A percentile compares a stretch with the other conserved stretches of the same genome.
Evolutionary conservation across 1,140 invertebrate species (phyloP).

Genomic region (Schmidtea mediterranea): DNA sequence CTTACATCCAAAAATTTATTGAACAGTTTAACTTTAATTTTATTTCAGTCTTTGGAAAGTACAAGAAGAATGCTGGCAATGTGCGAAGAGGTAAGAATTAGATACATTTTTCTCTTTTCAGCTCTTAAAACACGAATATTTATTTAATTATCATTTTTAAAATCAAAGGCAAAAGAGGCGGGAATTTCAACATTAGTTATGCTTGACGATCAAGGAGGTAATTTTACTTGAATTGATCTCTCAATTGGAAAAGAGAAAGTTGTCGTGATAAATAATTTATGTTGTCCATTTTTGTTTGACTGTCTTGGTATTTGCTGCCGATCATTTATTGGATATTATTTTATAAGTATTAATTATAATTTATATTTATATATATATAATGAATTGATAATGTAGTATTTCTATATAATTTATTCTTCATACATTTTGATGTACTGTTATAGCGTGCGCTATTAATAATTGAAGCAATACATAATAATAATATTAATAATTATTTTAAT

Average conservation of each 20-base stretch:
- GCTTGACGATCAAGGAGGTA: constrained; percentile 8
- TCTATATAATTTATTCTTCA: too few relatives aligned
- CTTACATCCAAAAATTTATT: background rate
- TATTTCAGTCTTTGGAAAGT: constrained; percentile 3
- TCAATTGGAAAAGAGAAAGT: background rate
- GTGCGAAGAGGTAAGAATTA: constrained; percentile 6
- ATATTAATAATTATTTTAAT: too few relatives aligned
- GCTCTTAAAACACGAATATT: too few relatives aligned
- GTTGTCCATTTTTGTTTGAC: background rate
- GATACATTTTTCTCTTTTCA: background rate
- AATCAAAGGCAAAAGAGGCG: constrained; percentile 6
- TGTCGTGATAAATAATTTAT: background rate
- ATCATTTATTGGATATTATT: too few relatives aligned
- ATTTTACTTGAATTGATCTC: background rate
- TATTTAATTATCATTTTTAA: too few relatives aligned
- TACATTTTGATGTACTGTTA: too few relatives aligned
- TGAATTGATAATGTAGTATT: too few relatives aligned
- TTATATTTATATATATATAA: too few relatives aligned
- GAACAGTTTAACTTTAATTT: background rate
- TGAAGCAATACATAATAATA: too few relatives aligned
- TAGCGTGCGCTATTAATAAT: too few relatives aligned
- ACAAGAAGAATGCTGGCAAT: constrained; percentile 6
- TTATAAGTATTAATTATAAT: too few relatives aligned
- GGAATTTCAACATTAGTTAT: constrained; percentile 7
- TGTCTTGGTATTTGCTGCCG: background rate